Evolutionary conservation across 2,797 vertebrate genomes (phyloP).

Genomic region (Acanthis flammea): DNA sequence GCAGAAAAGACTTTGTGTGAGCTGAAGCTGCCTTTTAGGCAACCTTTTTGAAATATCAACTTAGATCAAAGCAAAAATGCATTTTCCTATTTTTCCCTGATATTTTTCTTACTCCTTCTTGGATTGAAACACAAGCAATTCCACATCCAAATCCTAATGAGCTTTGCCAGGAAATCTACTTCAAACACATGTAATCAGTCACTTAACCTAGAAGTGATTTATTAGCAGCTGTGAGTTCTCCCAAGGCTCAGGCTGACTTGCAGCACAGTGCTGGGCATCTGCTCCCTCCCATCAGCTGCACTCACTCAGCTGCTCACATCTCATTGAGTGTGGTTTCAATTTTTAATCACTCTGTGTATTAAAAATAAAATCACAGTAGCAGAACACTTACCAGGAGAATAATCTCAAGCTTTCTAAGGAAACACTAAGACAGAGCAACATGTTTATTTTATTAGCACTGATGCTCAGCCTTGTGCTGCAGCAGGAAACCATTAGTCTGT

Average conservation of each 20-base stretch:
- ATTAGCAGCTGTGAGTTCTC: background rate
- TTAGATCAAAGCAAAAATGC: background rate
- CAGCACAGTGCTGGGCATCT: conserved; percentile 3
- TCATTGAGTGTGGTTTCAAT: conserved; percentile 12
- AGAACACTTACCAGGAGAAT: conserved; percentile 25
- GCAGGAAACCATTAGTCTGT: conserved; percentile 48
- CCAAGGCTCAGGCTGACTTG: background rate
- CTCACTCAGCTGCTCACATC: conserved; percentile 16
- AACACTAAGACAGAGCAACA: conserved; percentile 6
- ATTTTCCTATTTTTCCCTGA: background rate
- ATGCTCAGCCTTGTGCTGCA: background rate
- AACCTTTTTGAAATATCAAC: background rate
- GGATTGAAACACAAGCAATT: background rate
- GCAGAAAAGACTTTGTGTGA: background rate
- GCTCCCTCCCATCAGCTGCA: background rate
- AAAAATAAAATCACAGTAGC: conserved; percentile 36
- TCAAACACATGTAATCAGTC: background rate
- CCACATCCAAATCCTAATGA: background rate
- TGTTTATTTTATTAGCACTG: conserved; percentile 47
- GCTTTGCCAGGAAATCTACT: background rate
- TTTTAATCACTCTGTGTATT: conserved; percentile 41
- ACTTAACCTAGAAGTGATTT: conserved; percentile 18
- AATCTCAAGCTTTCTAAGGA: conserved; percentile 33
- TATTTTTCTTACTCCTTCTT: background rate
- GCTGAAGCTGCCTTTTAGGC: background rate